Evolutionary conservation across 2,113 vertebrate genomes (phyloP).

Genomic region (Rhineura floridana): DNA sequence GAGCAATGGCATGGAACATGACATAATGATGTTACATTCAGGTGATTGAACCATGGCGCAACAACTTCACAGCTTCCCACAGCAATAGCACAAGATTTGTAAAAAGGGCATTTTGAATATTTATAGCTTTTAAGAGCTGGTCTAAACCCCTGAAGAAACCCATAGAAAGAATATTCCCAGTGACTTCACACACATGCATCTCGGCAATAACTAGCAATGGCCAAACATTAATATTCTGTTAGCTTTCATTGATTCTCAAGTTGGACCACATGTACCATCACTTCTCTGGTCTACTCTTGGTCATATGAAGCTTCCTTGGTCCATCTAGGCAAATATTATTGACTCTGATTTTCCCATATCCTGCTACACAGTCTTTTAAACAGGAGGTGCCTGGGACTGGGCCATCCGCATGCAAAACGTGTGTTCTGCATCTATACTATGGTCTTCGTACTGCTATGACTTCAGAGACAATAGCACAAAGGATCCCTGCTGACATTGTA

Average conservation of each 20-base stretch:
- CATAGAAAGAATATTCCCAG: background rate
- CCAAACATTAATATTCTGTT: background rate
- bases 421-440: background rate
- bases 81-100: background rate
- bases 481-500: background rate
- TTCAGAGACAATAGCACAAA: background rate
- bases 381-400: background rate
- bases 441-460: background rate
- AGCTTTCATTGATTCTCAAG: background rate
- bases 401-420: background rate
- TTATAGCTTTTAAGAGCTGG: background rate
- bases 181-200: background rate
- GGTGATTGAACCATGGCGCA: background rate
- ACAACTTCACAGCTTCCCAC: background rate
- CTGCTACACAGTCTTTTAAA: background rate
- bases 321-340: background rate
- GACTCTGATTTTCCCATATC: background rate
- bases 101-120: background rate
- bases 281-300: background rate
- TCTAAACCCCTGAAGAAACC: background rate
- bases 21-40: background rate
- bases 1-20: background rate
- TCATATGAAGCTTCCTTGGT: background rate
- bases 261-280: background rate
- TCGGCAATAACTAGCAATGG: background rate